A percentile compares a stretch with the other conserved stretches of the same genome.
phyloP scores from a whole-genome alignment of 1,140 invertebrate genomes.

The Eufriesea mexicana region DNA sequence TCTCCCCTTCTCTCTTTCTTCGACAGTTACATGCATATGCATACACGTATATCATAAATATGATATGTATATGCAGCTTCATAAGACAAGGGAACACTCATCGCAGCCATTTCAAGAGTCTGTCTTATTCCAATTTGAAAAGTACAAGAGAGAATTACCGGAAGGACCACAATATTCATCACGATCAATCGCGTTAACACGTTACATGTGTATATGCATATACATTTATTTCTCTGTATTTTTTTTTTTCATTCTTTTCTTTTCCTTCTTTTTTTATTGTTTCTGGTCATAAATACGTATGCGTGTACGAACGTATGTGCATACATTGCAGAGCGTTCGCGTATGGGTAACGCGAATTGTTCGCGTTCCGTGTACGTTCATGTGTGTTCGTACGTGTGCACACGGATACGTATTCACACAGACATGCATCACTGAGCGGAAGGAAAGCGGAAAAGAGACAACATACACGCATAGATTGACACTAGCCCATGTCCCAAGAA shows the following conservation, averaged over 20 bases:
- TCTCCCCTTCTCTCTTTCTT: neutral
- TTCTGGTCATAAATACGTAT: neutral
- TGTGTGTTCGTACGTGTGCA: slow-evolving; percentile 1
- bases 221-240: neutral
- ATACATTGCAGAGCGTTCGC: neutral
- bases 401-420: slow-evolving; percentile 15
- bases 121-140: neutral
- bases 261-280: neutral
- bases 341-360: slow-evolving; percentile 39
- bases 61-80: neutral
- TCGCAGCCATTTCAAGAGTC: neutral
- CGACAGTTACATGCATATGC: neutral
- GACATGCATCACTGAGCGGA: slow-evolving; percentile 31
- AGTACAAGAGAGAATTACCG: neutral
- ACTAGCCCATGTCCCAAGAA: slow-evolving; percentile 61
- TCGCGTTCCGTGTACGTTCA: slow-evolving; percentile 8
- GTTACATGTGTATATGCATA: slow-evolving; percentile 15
- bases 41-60: neutral
- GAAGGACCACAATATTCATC: neutral
- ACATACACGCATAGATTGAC: slow-evolving; percentile 46
- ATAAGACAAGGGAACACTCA: slow-evolving; percentile 27
- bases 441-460: slow-evolving; percentile 49
- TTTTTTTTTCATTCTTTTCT: neutral
- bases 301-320: neutral
- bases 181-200: neutral